Conservation (phyloP, 2,797 vertebrate species). For the Falco cherrug region DNA sequence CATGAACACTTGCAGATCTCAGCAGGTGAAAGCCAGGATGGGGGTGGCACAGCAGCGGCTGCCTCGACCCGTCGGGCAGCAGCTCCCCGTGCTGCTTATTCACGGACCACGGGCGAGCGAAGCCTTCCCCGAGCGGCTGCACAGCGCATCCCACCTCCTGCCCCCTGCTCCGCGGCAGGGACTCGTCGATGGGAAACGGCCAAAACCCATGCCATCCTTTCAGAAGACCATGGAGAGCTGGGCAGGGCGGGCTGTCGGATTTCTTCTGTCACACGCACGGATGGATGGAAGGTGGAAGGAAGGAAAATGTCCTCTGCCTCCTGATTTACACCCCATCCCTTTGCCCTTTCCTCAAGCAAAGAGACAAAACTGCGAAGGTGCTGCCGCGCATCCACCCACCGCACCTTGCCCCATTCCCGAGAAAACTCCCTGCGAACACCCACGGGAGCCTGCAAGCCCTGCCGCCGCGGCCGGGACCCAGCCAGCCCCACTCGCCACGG, state of each 20-base stretch:
- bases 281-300: background rate
- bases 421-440: background rate
- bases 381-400: background rate
- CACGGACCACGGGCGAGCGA: rapidly evolving
- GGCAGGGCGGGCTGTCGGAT: background rate
- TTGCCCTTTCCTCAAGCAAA: background rate
- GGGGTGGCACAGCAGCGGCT: background rate
- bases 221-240: background rate
- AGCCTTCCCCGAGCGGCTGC: background rate
- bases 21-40: background rate
- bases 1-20: background rate
- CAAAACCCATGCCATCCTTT: background rate
- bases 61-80: background rate
- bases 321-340: background rate
- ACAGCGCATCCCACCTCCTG: background rate
- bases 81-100: background rate
- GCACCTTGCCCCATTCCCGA: background rate
- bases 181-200: background rate
- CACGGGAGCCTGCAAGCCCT: background rate
- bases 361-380: rapidly evolving
- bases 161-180: background rate
- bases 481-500: background rate
- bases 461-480: background rate
- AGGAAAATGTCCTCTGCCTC: constrained; percentile 17
- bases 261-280: background rate